phyloP scores from a whole-genome alignment of 2,797 vertebrate species.

The Smutsia temminckii region DNA sequence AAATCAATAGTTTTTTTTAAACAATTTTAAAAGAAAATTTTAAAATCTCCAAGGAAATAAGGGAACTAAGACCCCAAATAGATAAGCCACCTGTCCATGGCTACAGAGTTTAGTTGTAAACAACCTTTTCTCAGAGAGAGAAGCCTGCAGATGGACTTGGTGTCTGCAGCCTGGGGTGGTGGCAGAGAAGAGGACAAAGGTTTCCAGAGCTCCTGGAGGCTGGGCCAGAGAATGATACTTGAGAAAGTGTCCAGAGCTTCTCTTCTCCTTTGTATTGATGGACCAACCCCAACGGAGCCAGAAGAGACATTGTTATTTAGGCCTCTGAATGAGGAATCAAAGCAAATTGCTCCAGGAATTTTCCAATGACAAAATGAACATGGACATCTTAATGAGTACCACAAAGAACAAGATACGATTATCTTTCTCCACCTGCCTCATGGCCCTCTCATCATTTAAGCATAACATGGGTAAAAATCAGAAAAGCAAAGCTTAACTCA shows the following conservation, averaged over 20 bases:
- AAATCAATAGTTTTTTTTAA: constrained; percentile 12
- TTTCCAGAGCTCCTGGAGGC: not conserved
- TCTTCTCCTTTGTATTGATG: constrained; percentile 44
- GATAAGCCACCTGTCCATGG: not conserved
- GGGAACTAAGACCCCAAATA: not conserved
- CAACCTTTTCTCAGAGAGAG: not conserved
- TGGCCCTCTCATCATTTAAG: not conserved
- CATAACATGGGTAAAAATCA: not conserved
- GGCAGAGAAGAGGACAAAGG: not conserved
- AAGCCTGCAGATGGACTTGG: not conserved
- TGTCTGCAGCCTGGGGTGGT: not conserved
- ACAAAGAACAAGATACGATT: constrained; percentile 28
- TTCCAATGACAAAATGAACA: constrained; percentile 26
- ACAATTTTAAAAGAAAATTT: constrained; percentile 58
- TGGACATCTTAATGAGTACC: constrained; percentile 10
- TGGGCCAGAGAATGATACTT: not conserved
- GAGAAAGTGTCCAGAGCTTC: not conserved
- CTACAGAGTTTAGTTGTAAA: not conserved
- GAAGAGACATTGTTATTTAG: constrained; percentile 57
- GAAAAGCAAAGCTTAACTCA: not conserved
- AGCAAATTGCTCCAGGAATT: not conserved
- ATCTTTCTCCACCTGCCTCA: not conserved
- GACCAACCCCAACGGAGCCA: not conserved
- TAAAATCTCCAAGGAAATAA: constrained; percentile 38
- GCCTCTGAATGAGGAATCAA: constrained; percentile 48